Base-by-base conservation (phyloP, 2,797 vertebrate genomes). In the Gymnoscopelus microlampas region DNA sequence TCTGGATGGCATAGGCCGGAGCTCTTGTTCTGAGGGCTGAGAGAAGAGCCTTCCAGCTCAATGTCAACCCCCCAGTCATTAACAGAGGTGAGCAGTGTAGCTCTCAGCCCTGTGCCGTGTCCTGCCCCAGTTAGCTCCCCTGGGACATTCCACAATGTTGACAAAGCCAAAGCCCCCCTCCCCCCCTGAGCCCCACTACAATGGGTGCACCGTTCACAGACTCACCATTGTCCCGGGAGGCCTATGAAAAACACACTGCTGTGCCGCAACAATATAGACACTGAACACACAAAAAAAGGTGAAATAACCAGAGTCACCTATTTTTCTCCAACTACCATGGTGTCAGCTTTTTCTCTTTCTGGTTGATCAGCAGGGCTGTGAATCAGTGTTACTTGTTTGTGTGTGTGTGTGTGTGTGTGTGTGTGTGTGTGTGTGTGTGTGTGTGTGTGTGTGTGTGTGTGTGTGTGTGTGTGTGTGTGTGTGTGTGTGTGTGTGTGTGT, bases 141-240 rank as follows among this genome's bases (percentile, higher is more conserved):
- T 95, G 89, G 95, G 94, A 91, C 93, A 84, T 92, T 91, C 91
- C 86, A 91, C 80, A 65, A 82, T 92, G 89, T 91, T 92, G 90
- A 95, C 86, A 91, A 95, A 96, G 78, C 89, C 87, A 87, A 89
- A 87, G 81, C 79, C 82, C 91, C 83, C 81, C 58, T 51, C 55
- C 90, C 91, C 86, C 92, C 88, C 71, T 73, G 90, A 82, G 93
- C 92, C 84, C 92, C 91, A 91, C 91, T 88, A 94, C 95, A 97
- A 89, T 94, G 94, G 14, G 82, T 92, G 86, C 77, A 73, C 94
- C 88, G 92, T 93, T 83, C 78, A 60, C 82, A 95, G 91, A 87
- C 94, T 93, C 87, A 91, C 93, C 86, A 91, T 92, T 92, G 94
- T 96, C 87, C 92, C 85, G 64, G 86, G 90, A 89, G 78, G 92